A percentile compares a stretch with the other conserved stretches of the same genome.
Conservation (phyloP, 1,140 invertebrate species). For the Planococcus citri region DNA sequence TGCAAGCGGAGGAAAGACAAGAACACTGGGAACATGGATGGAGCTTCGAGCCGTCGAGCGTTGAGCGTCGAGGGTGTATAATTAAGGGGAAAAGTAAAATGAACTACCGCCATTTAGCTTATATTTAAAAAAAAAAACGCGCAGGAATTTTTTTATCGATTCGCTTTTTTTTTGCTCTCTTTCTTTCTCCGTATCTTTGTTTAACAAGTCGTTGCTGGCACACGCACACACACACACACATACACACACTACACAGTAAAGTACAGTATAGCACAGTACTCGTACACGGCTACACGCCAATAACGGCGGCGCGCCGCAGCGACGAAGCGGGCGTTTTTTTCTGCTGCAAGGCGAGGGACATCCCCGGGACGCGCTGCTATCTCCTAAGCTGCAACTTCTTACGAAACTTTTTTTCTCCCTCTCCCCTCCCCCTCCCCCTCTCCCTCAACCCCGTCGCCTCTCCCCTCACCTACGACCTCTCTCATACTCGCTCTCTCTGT, state of each 20-base stretch:
- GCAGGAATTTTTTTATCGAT: slow-evolving; percentile 20
- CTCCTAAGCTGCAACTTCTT: slow-evolving; percentile 17
- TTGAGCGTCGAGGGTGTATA: slow-evolving; percentile 15
- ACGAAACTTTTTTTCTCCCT: slow-evolving; percentile 10
- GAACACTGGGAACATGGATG: slow-evolving; percentile 1
- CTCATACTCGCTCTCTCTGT: too few relatives aligned
- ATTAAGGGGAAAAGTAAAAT: slow-evolving; percentile 20
- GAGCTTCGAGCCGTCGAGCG: too few relatives aligned
- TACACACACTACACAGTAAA: too few relatives aligned
- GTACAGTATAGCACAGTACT: too few relatives aligned
- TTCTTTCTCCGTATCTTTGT: slow-evolving; percentile 3
- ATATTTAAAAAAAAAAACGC: slow-evolving; percentile 19
- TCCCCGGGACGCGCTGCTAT: slow-evolving; percentile 14
- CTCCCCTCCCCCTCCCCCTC: background rate
- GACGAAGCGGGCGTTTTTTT: background rate
- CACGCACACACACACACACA: too few relatives aligned
- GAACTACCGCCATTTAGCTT: slow-evolving; percentile 20
- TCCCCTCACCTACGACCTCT: too few relatives aligned
- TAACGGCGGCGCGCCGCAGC: background rate
- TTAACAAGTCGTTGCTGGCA: slow-evolving; percentile 10
- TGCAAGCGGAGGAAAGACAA: background rate
- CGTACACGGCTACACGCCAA: too few relatives aligned
- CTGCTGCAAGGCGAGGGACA: slow-evolving; percentile 9
- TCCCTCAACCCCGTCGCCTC: background rate
- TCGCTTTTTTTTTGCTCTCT: slow-evolving; percentile 13